A percentile compares a stretch with the other conserved stretches of the same genome.
These are phyloP conservation scores for Papilio helenus DNA, from an alignment of 1,140 invertebrate species.

Conservation along the genomic window DNA sequence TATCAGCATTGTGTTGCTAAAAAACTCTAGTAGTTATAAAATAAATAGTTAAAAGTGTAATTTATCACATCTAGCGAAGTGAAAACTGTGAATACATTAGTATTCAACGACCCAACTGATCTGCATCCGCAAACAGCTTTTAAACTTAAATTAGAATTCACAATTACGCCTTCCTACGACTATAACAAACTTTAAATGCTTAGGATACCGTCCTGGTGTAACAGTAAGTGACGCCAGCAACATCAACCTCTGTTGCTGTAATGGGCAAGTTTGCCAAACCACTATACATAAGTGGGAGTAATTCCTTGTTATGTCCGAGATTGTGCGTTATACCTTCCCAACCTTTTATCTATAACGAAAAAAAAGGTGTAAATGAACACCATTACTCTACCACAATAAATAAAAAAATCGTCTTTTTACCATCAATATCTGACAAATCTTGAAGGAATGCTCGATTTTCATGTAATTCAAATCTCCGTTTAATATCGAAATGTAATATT, in stretches of 20 bases:
- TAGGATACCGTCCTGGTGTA: background rate
- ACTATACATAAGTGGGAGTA: too few relatives aligned
- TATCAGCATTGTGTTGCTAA: background rate
- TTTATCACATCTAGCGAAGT: background rate
- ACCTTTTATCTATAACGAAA: too few relatives aligned
- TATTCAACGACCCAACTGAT: background rate
- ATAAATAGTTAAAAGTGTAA: background rate
- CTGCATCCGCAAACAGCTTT: background rate
- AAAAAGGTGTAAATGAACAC: too few relatives aligned
- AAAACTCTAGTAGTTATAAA: background rate
- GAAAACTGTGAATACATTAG: background rate
- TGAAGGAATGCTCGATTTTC: background rate
- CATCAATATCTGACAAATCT: background rate
- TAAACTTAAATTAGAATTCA: conserved; percentile 6
- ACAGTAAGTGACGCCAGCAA: too few relatives aligned
- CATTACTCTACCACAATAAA: background rate
- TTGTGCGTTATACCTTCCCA: too few relatives aligned
- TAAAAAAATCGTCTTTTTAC: background rate
- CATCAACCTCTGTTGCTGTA: too few relatives aligned
- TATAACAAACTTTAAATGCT: background rate
- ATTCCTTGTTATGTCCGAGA: too few relatives aligned
- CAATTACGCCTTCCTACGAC: background rate
- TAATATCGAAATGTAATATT: conserved; percentile 11
- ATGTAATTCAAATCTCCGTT: conserved; percentile 12
- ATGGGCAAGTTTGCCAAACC: too few relatives aligned